Percentiles rank a stretch among this genome's conserved stretches.
Conservation (phyloP, 1,140 invertebrate species). For the Brachionus plicatilis region DNA sequence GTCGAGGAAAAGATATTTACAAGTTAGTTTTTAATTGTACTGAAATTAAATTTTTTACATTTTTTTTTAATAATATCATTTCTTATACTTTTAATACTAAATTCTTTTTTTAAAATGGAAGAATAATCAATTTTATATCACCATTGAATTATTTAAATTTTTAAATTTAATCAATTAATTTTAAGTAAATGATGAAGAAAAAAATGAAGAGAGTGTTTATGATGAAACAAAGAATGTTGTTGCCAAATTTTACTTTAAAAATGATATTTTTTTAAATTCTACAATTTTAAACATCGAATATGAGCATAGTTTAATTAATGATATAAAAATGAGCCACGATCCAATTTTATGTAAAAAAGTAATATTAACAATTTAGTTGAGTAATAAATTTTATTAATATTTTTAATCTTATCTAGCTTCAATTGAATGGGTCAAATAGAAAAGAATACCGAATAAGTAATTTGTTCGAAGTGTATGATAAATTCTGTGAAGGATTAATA, state of each 20-base stretch:
- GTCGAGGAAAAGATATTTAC: too few species aligned
- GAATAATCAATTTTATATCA: too few species aligned
- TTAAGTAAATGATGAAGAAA: neutral
- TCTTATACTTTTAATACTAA: neutral
- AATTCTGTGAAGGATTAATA: neutral
- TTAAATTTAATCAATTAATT: too few species aligned
- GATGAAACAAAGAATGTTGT: neutral
- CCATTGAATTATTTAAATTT: too few species aligned
- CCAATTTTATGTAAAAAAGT: neutral
- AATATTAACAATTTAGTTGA: neutral
- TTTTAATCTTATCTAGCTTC: neutral
- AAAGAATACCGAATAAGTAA: neutral
- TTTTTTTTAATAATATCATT: too few species aligned
- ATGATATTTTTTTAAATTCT: constrained; percentile 3
- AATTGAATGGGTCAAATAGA: neutral
- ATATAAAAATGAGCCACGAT: neutral
- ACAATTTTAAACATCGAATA: constrained; percentile 14
- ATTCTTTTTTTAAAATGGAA: neutral
- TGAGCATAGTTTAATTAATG: neutral
- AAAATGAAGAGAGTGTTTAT: neutral
- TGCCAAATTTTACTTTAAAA: neutral
- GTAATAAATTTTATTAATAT: too few species aligned
- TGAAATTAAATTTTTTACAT: too few species aligned
- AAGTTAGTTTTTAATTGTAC: too few species aligned
- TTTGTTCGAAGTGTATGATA: constrained; percentile 8